Base-by-base conservation (phyloP, 2,888 invertebrate species). In the Drosophila fungiperda region DNA sequence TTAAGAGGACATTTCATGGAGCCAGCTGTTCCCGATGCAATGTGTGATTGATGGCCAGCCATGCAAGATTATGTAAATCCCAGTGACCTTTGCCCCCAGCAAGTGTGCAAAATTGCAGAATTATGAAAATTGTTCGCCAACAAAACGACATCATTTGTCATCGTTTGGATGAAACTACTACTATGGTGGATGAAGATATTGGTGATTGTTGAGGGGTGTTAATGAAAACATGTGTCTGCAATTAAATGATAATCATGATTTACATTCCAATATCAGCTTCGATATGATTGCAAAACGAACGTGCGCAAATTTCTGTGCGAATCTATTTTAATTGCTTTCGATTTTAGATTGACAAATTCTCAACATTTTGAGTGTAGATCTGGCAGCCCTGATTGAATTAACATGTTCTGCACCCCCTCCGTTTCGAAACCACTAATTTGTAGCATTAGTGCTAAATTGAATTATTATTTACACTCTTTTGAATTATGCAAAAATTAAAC, bases 231-330 rank as follows among this genome's bases (percentile, higher is more conserved):
- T 90, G 89, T 91, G 91, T 90, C 91, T 82, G 91, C 91, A 82
- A 91, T 90, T 90, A 91, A 92, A 91, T 84, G 86, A 89, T 92
- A 92, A 92, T 92, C 91, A 92, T 92, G 92, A 92, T 92, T 92
- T 92, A 92, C 92, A 91, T 87, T 85, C 64, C 38, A 26, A 38
- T 54, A 66, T 72, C 75, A 71, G 72, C 75, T 66, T 67, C 61
- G 32, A 73, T 75, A 53, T 71, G 63, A 67, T 68, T 63, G 50
- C 60, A 48, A 58, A 72, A 57, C 67, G 71, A 87, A 76, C 73
- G 88, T 82, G 83, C 65, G 80, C 70, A 75, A 55, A 73, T 63
- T 59, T 42, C 55, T 45, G 20, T 23, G 26, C 49, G 20, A 59
- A 64, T 45, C 40, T 20, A 73, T 62, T 70, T 66, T 80, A 86